Evolutionary conservation across 2,888 invertebrate genomes (phyloP), one percentile per base, ranked within the genome.

Genomic region (Anodontia alba): DNA sequence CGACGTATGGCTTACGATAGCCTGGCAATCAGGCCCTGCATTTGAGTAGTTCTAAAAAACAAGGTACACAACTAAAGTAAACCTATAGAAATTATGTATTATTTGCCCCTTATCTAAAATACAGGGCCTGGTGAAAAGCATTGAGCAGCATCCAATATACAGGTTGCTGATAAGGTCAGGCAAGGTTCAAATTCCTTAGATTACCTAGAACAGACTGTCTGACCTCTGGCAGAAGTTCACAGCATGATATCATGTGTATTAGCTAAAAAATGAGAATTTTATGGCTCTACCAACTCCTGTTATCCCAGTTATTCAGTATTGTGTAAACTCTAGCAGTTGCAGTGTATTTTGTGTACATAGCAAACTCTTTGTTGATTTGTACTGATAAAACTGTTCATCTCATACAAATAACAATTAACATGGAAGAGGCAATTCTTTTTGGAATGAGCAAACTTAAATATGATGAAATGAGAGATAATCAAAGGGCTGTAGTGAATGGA

Each of bases 401-500:
- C 8, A n/a, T 15, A n/a, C 20, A 5, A 20, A n/a, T 12, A 51
- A 15, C 5, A n/a, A 51, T 67, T 17, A 23, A 67, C 8, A 69
- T 43, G 46, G 69, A 46, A 43, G 29, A 42, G 26, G 46, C 42
- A 1, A 69, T 69, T 3, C 7, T 20, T 3, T 69, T 26, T 69
- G 69, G 42, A n/a, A 10, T 69, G 17, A 69, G 8, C 7, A 1
- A 69, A 20, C n/a, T 69, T 12, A 46, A 46, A 8, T 69, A 69
- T 69, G 43, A 38, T 8, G 15, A 46, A 26, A 69, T 69, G 26
- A 69, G 69, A 43, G 69, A 69, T 8, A 69, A 42, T 43, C 69
- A 69, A 43, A 42, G 12, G n/a, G 23, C 17, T 2, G 69, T 17
- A n/a, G 42, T 69, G 7, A 42, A 2, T 10, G 43, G 43, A 17